Conservation (phyloP, 2,888 invertebrate species). For the Chymomyza procnemis region DNA sequence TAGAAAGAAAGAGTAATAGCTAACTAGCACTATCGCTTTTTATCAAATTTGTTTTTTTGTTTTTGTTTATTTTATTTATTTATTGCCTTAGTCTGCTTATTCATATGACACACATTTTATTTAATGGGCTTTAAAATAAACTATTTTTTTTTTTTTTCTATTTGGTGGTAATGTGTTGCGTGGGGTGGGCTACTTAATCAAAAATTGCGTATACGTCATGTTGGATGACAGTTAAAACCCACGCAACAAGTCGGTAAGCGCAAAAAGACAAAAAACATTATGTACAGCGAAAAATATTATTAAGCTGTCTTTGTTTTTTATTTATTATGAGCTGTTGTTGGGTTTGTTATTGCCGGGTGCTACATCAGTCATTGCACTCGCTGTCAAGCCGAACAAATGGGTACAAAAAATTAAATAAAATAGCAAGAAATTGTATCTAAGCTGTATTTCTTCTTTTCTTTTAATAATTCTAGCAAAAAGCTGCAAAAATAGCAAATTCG, state of each 20-base stretch:
- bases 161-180: neutral
- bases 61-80: neutral
- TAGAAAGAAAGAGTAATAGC: slow-evolving; percentile 26
- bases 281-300: slow-evolving; percentile 15
- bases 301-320: slow-evolving; percentile 21
- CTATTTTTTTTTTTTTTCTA: neutral
- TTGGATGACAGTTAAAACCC: slow-evolving; percentile 21
- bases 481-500: neutral
- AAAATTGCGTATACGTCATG: slow-evolving; percentile 35
- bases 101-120: slow-evolving; percentile 36
- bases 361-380: slow-evolving; percentile 62
- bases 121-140: slow-evolving; percentile 1
- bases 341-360: slow-evolving; percentile 18
- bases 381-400: slow-evolving; percentile 20
- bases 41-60: slow-evolving; percentile 26
- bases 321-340: slow-evolving; percentile 19
- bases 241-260: slow-evolving; percentile 16
- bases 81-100: neutral
- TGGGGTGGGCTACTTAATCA: slow-evolving; percentile 5
- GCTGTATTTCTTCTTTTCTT: slow-evolving; percentile 39
- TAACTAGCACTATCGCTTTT: slow-evolving; percentile 54
- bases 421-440: slow-evolving; percentile 19
- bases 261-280: neutral
- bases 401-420: slow-evolving; percentile 25
- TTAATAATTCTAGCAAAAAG: neutral